Evolutionary conservation across 1,140 invertebrate species (phyloP), one percentile per base, ranked within the genome.

Genomic region (Aphelenchoides fujianensis): DNA sequence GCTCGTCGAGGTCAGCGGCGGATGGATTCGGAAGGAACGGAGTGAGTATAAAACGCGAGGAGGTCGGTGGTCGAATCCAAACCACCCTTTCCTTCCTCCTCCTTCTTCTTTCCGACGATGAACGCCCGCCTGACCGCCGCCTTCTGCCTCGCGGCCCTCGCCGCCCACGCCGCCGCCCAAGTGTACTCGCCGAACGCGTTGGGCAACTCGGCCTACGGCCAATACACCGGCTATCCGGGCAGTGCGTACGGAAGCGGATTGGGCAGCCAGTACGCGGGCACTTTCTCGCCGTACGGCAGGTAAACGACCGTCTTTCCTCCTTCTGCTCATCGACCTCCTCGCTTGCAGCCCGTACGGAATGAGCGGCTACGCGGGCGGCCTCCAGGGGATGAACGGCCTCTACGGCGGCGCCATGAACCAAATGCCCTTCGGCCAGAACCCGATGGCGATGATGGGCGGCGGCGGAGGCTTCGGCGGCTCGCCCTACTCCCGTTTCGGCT

Each of bases 381-480:
- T 48, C 12, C 12, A 23, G 12, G 41, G 41, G 12, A 48, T 48
- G 41, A 12, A 48, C 12, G 55, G 55, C 5, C 19, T 7, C 55
- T 19, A 5, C 19, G 55, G 55, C 5, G 41, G 41, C 41, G 41
- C 41, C 41, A 59, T 59, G 55, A 59, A 59, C 55, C 34, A 27
- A 23, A 59, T 59, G 55, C 5, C 12, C 19, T 59, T 30, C 55
- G 55, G 55, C 5, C 41, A 48, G 41, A 59, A 59, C 55, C 41
- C 12, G 41, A 48, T 48, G 41, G 23, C 23, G 41, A 59, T 59
- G 55, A 59, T 5, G 5, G 5, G 19, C 23, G n/a, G n/a, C n/a
- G n/a, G n/a, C n/a, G n/a, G n/a, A n/a, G n/a, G n/a, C n/a, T n/a
- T n/a, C n/a, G 5, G 23, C 55, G 19, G 19, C 5, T 59, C 5